A percentile compares a stretch with the other conserved stretches of the same genome.
phyloP scores from a whole-genome alignment of 2,888 invertebrate species.

The Heliconius aoede region DNA sequence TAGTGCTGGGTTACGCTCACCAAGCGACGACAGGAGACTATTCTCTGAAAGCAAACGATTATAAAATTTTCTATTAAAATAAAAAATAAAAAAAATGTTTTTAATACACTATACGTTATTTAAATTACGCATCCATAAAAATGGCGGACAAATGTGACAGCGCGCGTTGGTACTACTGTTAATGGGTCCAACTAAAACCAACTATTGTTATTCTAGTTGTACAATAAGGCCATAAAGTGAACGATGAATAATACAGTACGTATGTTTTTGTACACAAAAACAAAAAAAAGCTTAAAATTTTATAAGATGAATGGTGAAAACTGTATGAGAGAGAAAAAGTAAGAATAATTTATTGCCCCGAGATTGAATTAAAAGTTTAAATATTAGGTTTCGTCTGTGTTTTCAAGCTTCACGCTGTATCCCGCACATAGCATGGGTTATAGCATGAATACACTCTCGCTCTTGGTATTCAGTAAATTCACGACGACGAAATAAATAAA shows the following conservation, averaged over 20 bases:
- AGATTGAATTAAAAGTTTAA: too few relatives aligned
- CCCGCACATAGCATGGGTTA: neutral
- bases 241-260: slow-evolving; percentile 2
- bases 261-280: neutral
- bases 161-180: slow-evolving; percentile 31
- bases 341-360: too few relatives aligned
- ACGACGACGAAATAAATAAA: neutral
- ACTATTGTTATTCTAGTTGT: slow-evolving; percentile 10
- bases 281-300: too few relatives aligned
- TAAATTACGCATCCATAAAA: slow-evolving; percentile 41
- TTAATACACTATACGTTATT: slow-evolving; percentile 30
- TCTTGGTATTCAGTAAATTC: neutral
- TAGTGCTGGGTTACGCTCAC: too few relatives aligned
- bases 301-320: too few relatives aligned
- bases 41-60: neutral
- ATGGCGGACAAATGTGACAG: slow-evolving; percentile 38
- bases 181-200: slow-evolving; percentile 38
- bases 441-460: neutral
- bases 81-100: too few relatives aligned
- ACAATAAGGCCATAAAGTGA: slow-evolving; percentile 16
- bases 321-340: too few relatives aligned
- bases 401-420: too few relatives aligned
- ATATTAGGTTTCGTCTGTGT: too few relatives aligned
- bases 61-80: neutral
- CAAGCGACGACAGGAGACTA: too few relatives aligned